Conservation (phyloP, 2,113 vertebrate species). For the Columba janthina region DNA sequence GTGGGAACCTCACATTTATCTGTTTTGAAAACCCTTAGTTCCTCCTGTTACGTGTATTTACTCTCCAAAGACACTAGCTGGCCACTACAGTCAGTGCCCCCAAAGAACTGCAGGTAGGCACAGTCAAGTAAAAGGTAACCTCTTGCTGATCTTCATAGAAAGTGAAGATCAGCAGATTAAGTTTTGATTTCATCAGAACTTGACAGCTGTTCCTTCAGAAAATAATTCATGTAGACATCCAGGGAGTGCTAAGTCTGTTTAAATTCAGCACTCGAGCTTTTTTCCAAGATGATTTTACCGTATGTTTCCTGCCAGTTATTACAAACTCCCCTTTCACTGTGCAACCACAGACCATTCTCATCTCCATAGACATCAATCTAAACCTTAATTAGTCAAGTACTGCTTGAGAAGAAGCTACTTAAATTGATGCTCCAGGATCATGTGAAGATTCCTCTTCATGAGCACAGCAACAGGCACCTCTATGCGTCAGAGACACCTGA, state of each 20-base stretch:
- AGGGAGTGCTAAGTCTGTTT: background rate
- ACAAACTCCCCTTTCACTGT: background rate
- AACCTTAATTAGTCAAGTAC: background rate
- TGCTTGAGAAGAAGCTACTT: background rate
- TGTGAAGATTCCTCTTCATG: background rate
- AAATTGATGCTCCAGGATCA: background rate
- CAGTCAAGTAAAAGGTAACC: background rate
- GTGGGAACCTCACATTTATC: background rate
- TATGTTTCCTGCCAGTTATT: background rate
- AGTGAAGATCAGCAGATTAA: background rate
- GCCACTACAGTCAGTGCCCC: background rate
- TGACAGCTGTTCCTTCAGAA: background rate
- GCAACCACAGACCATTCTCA: background rate
- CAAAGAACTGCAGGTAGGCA: background rate
- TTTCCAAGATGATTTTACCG: background rate
- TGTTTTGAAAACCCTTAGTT: background rate
- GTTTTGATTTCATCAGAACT: background rate
- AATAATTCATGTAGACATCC: background rate
- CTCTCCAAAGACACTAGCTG: background rate
- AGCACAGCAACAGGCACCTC: accelerated
- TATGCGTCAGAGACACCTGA: accelerated
- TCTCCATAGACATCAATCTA: background rate
- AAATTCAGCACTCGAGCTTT: background rate
- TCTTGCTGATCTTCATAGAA: background rate
- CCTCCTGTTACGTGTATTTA: background rate